Evolutionary conservation across 2,797 vertebrate species (phyloP), one percentile per base, ranked within the genome.

Genomic region (Peromyscus attwateri): DNA sequence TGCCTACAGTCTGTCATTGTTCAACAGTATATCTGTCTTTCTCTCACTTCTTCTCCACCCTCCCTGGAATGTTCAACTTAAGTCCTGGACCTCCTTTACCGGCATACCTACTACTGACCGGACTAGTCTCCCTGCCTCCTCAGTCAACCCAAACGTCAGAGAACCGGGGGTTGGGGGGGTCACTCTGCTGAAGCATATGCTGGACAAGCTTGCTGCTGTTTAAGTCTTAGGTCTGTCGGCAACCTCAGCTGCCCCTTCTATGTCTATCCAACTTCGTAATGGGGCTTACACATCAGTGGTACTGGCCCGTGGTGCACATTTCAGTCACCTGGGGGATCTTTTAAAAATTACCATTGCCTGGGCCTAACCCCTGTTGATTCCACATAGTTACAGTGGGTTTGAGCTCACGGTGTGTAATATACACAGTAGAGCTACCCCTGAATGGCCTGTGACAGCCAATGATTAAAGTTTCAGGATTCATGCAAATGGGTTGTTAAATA

Each of bases 401-500:
- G 46, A 12, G 64, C 14, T 9, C 1, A 6, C 3, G 0, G 4
- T 82, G 11, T 75, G 34, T 40, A 49, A 1, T 1, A 17, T 6
- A 3, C 0, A 40, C 55, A 75, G 37, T 82, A 40, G 29, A 87
- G 25, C 29, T 55, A 70, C 31, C 64, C 34, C 37, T 6, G 16
- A 43, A 43, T 23, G 52, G 66, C 49, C 85, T 46, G 6, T 0
- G 11, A 83, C 31, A 87, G 43, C 77, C 40, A 16, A 3, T 73
- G 31, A 7, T 57, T 88, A 91, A n/a, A 62, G 84, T 49, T 84
- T 84, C 46, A 55, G 95, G 70, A 94, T 79, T 79, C 49, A 89
- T 94, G 46, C 19, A 34, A 88, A 62, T 77, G 55, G 9, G 6
- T 57, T 66, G 40, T 85, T 95, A 92, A 97, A 87, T 62, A 82